phyloP scores from a whole-genome alignment of 2,888 invertebrate species.

The Drosophila monieri region DNA sequence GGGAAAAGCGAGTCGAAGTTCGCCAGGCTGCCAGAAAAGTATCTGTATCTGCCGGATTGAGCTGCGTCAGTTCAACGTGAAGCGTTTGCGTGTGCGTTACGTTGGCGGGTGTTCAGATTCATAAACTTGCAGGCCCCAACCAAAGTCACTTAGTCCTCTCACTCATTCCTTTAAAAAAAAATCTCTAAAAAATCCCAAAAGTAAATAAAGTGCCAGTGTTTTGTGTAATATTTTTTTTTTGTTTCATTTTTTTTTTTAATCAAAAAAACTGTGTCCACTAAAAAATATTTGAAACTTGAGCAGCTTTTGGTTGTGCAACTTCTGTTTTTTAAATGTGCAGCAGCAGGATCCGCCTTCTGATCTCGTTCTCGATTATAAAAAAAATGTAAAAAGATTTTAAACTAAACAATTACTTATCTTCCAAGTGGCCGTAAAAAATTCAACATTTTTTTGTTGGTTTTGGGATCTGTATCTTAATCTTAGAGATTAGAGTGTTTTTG shows the following conservation, averaged over 20 bases:
- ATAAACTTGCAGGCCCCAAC: background rate
- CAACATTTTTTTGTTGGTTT: background rate
- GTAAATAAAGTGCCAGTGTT: background rate
- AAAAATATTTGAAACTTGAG: background rate
- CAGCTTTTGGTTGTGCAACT: background rate
- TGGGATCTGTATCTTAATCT: background rate
- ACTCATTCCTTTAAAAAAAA: too few species aligned
- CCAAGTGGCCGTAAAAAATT: background rate
- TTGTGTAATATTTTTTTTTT: background rate
- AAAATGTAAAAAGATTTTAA: background rate
- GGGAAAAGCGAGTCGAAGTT: background rate
- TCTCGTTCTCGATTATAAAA: background rate
- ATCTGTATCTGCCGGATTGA: constrained; percentile 9
- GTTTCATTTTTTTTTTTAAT: background rate
- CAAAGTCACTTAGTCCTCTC: background rate
- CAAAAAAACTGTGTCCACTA: background rate
- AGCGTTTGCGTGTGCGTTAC: constrained; percentile 83
- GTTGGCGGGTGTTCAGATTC: constrained; percentile 49
- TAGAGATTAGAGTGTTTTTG: background rate
- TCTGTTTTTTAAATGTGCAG: background rate
- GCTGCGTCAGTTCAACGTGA: constrained; percentile 81
- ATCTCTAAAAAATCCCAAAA: too few species aligned
- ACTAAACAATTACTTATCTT: background rate
- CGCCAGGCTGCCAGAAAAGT: constrained; percentile 10
- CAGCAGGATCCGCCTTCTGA: background rate